A percentile compares a stretch with the other conserved stretches of the same genome.
phyloP scores from a whole-genome alignment of 2,797 vertebrate species.

The Pachyuromys duprasi region DNA sequence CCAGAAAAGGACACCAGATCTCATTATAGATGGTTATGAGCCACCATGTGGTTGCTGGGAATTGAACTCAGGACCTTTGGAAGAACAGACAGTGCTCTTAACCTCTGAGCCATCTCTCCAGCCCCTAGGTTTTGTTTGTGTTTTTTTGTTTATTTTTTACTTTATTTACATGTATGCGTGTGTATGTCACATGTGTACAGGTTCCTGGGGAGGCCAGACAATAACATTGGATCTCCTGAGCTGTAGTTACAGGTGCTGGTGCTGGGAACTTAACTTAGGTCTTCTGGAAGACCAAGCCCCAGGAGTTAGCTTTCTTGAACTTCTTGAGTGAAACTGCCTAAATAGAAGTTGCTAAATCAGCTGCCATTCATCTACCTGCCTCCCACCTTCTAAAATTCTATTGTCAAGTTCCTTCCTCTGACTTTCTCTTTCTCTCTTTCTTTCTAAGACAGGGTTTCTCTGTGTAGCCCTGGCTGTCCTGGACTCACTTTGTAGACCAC shows the following conservation, averaged over 20 bases:
- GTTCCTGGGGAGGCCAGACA: neutral
- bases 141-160: no score
- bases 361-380: neutral
- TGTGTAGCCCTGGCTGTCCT: neutral
- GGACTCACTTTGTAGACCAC: neutral
- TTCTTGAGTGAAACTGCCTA: neutral
- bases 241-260: neutral
- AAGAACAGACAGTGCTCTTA: no score
- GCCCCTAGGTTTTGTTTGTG: no score
- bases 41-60: no score
- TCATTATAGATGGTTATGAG: no score
- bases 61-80: no score
- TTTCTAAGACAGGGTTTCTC: neutral
- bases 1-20: no score
- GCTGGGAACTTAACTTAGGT: neutral
- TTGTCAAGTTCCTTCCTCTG: neutral
- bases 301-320: constrained; percentile 5
- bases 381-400: constrained; percentile 44
- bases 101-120: no score
- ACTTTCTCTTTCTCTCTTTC: neutral
- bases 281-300: neutral
- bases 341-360: neutral
- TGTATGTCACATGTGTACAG: neutral
- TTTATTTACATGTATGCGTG: neutral
- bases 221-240: neutral